phyloP scores from a whole-genome alignment of 2,797 vertebrate genomes.

The Pangasius djambal region DNA sequence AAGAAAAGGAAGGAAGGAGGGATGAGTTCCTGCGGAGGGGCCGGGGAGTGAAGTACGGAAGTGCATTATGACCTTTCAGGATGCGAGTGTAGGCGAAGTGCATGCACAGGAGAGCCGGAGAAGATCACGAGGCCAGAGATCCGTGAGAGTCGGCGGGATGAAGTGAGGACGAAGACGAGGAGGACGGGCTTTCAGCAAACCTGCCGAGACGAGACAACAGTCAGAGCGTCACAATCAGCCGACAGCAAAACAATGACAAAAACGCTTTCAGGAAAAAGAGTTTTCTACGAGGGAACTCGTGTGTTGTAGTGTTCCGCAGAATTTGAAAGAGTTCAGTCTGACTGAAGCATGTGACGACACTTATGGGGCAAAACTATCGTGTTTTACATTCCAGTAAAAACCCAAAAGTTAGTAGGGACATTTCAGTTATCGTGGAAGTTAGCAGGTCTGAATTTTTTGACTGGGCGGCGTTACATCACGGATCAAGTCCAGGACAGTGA shows the following conservation, averaged over 20 bases:
- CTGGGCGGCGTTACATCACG: not conserved
- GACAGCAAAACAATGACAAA: not conserved
- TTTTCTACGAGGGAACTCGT: not conserved
- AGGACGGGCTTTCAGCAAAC: constrained; percentile 71
- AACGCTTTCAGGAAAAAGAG: not conserved
- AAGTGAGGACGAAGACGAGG: not conserved
- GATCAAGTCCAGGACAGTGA: not conserved
- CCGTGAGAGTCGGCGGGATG: not conserved
- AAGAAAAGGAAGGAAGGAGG: not conserved
- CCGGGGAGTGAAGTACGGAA: not conserved
- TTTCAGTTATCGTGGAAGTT: not conserved
- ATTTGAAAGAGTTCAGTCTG: not conserved
- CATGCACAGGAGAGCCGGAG: constrained; percentile 48
- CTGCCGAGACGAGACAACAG: constrained; percentile 57
- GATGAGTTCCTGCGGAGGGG: not conserved
- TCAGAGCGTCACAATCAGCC: not conserved
- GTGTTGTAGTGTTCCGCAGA: not conserved
- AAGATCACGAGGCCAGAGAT: constrained; percentile 11
- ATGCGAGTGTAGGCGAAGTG: constrained; percentile 23
- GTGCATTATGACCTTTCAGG: constrained; percentile 3
- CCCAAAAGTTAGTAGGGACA: not conserved
- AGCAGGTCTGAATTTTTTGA: not conserved
- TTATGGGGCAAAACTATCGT: not conserved
- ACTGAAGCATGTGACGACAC: not conserved
- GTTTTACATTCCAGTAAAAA: not conserved